A percentile compares a stretch with the other conserved stretches of the same genome.
Evolutionary conservation across 1,140 invertebrate species (phyloP).

Genomic region (Drosophila insularis): DNA sequence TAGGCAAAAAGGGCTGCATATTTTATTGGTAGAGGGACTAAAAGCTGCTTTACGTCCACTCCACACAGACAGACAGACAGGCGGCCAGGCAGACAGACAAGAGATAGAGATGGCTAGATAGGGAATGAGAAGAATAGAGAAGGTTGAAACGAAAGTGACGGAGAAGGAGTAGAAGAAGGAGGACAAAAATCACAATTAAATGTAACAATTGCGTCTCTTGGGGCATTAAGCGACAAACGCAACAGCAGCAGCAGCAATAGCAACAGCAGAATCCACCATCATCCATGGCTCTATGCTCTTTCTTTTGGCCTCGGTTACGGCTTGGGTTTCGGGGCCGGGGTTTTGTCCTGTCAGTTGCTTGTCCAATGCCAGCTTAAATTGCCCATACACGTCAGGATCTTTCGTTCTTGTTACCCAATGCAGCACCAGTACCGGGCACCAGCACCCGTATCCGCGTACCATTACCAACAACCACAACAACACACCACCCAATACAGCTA

Average conservation of each 20-base stretch:
- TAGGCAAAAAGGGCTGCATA: slow-evolving; percentile 56
- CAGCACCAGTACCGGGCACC: neutral
- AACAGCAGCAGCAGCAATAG: slow-evolving; percentile 1
- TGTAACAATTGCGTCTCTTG: slow-evolving; percentile 79
- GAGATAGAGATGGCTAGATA: neutral
- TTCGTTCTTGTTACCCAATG: slow-evolving; percentile 13
- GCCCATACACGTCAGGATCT: slow-evolving; percentile 74
- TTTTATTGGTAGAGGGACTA: slow-evolving; percentile 52
- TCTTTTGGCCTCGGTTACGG: slow-evolving; percentile 1
- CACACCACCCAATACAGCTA: slow-evolving; percentile 15
- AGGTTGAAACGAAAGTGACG: neutral
- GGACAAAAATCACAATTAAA: slow-evolving; percentile 80
- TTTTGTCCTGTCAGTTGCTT: slow-evolving; percentile 65
- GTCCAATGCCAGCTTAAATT: slow-evolving; percentile 80
- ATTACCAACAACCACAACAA: neutral
- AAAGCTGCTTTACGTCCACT: slow-evolving; percentile 43
- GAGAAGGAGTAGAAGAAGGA: neutral
- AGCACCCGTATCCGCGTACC: neutral
- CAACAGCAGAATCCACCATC: neutral
- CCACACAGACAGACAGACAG: neutral
- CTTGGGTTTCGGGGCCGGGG: slow-evolving; percentile 9
- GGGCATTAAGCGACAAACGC: slow-evolving; percentile 66
- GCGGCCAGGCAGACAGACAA: neutral
- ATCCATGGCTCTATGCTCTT: neutral
- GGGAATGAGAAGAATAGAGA: neutral